These are phyloP conservation scores for Triplophysa siluroides DNA, from an alignment of 2,113 vertebrate species.

Conservation along the genomic window DNA sequence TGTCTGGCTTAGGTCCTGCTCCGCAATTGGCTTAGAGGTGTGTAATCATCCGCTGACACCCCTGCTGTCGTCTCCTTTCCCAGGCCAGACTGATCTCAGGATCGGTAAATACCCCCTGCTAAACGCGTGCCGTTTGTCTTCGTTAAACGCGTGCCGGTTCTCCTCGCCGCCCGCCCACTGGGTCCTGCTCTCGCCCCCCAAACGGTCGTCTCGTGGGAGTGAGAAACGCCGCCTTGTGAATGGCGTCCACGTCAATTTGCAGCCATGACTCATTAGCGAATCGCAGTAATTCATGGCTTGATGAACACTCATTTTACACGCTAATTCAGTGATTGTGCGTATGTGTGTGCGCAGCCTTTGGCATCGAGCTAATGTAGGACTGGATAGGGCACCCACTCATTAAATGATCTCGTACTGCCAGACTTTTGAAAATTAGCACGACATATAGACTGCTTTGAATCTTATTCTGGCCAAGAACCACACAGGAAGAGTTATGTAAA, in stretches of 20 bases:
- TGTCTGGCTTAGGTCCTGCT: constrained; percentile 63
- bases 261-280: constrained; percentile 8
- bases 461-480: neutral
- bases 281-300: constrained; percentile 23
- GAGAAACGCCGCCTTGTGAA: neutral
- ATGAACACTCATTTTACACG: constrained; percentile 21
- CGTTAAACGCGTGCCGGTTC: constrained; percentile 22
- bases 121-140: constrained; percentile 46
- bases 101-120: constrained; percentile 70
- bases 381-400: constrained; percentile 13
- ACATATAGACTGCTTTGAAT: neutral
- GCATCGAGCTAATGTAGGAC: constrained; percentile 16
- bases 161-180: neutral
- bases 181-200: neutral
- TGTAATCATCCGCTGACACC: constrained; percentile 70
- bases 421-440: constrained; percentile 2
- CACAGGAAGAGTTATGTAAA: neutral
- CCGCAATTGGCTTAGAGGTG: constrained; percentile 71
- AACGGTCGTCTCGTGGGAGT: neutral
- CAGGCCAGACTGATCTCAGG: constrained; percentile 66
- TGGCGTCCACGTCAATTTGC: neutral
- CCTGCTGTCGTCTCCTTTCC: constrained; percentile 66
- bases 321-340: neutral
- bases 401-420: neutral
- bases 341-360: neutral